Base-by-base conservation (phyloP, 2,888 invertebrate species). In the Hypercompe scribonia region DNA sequence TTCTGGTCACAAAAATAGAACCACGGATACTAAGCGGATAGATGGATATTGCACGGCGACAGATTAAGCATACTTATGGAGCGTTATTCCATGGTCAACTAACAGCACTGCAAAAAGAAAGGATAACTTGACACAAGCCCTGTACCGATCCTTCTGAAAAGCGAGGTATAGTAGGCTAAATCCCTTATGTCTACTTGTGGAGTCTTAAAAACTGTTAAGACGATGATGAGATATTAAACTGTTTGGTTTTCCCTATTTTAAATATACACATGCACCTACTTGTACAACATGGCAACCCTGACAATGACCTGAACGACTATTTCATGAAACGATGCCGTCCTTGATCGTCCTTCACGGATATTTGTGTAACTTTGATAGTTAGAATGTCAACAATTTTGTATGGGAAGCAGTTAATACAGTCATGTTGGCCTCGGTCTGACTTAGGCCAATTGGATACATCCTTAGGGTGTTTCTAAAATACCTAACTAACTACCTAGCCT, bases 331-430 rank as follows among this genome's bases (percentile, higher is more conserved):
- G 28, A 70, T 71, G 71, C 72, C 13, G 87, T 86, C 89, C 89
- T 89, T 89, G 89, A 78, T 76, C 75, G 82, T 79, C 85, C 88
- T 89, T 89, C 86, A 87, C 77, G 86, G 86, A 77, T 80, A 80
- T 86, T 86, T 83, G 74, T 69, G 76, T 75, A 81, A 81, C 85
- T 82, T 83, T 81, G 78, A 79, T 79, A 15, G 72, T 72, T 85
- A 76, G 70, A 85, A 86, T 78, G 83, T 78, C 68, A 68, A 68
- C 50, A 34, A 68, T 24, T 15, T 28, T 34, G 54, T 68, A 36
- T 58, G 18, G n/a, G 36, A 54, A 68, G 18, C 10, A 75, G 76
- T 63, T 65, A 33, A 74, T 64, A 67, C 39, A 66, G 61, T 31
- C 36, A 2, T 34, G 33, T 24, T 31, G 63, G 8, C 71, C 67